These are phyloP conservation scores for Urocolius indicus DNA, from an alignment of 2,113 vertebrate genomes.

Conservation along the genomic window DNA sequence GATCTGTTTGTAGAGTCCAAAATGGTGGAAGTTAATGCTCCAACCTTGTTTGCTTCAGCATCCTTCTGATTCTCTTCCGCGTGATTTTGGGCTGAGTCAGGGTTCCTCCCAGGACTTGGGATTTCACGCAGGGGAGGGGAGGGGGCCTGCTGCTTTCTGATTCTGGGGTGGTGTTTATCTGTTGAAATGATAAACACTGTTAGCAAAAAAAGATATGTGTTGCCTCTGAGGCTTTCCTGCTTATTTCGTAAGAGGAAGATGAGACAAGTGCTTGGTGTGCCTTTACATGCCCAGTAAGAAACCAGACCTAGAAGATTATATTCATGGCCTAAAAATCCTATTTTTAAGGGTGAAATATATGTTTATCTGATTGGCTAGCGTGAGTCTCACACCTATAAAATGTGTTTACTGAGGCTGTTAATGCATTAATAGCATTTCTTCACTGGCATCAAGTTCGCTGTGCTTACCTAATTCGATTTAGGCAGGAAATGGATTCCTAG, in stretches of 20 bases:
- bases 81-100: background rate
- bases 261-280: background rate
- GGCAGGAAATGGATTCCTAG: background rate
- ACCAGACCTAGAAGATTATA: background rate
- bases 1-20: background rate
- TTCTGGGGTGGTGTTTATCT: constrained; percentile 71
- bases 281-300: background rate
- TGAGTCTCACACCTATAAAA: background rate
- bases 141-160: constrained; percentile 1
- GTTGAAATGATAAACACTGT: background rate
- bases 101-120: constrained; percentile 6
- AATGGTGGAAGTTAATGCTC: background rate
- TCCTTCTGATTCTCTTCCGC: background rate
- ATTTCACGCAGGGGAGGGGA: background rate
- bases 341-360: background rate
- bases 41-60: background rate
- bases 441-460: background rate
- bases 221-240: background rate
- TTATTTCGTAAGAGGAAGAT: background rate
- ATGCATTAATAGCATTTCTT: background rate
- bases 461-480: background rate
- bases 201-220: background rate
- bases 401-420: background rate
- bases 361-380: background rate
- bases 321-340: background rate